These are phyloP conservation scores for Athalia cordata DNA, from an alignment of 2,888 invertebrate species.

Conservation along the genomic window DNA sequence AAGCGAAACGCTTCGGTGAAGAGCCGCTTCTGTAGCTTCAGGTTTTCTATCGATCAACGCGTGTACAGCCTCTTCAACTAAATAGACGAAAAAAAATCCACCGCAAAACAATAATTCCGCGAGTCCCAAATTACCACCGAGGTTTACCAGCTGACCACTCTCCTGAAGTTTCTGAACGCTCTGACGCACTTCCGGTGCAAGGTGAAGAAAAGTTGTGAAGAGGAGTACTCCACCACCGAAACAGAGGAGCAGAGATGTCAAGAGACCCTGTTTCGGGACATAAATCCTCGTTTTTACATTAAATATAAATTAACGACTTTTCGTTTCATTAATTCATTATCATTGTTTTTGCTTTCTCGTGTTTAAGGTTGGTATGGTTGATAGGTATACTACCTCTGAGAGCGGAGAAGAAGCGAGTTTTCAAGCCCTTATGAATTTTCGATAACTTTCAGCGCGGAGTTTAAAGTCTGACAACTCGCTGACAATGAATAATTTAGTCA, in stretches of 20 bases:
- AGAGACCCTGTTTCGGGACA: slow-evolving; percentile 71
- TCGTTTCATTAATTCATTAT: no score
- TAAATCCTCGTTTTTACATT: slow-evolving; percentile 63
- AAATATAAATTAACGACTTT: slow-evolving; percentile 51
- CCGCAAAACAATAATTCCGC: slow-evolving; percentile 78
- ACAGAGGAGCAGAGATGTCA: slow-evolving; percentile 78
- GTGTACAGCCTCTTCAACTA: slow-evolving; percentile 79
- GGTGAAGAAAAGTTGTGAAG: slow-evolving; percentile 80
- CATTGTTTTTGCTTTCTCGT: no score
- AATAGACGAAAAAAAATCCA: slow-evolving; percentile 80
- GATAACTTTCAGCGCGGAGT: no score
- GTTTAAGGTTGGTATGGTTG: no score
- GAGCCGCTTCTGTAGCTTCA: slow-evolving; percentile 72
- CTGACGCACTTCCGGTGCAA: slow-evolving; percentile 80
- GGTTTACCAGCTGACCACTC: slow-evolving; percentile 71
- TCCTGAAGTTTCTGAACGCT: slow-evolving; percentile 75
- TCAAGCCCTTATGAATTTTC: no score
- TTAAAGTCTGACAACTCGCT: no score
- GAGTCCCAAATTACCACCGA: slow-evolving; percentile 74
- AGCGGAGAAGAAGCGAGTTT: no score
- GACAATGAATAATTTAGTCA: no score
- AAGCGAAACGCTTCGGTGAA: slow-evolving; percentile 77
- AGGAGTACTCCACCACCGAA: slow-evolving; percentile 81
- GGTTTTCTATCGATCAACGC: slow-evolving; percentile 74
- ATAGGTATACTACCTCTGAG: no score